Evolutionary conservation across 1,140 invertebrate genomes (phyloP).

Genomic region (Stegodyphus mimosarum): DNA sequence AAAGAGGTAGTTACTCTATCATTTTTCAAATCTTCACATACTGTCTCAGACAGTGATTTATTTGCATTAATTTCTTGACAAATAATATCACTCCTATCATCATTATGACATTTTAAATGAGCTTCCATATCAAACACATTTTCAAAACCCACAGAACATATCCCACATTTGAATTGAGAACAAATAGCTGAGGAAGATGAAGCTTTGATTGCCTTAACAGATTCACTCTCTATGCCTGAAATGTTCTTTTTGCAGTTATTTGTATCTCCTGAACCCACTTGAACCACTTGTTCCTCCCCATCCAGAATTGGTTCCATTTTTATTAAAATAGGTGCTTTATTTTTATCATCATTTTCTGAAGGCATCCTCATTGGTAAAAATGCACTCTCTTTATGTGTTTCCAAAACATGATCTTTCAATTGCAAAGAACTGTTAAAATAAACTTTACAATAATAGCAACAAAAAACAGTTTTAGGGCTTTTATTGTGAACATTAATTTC

Average conservation of each 20-base stretch:
- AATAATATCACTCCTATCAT: too few relatives aligned
- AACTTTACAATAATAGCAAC: slow-evolving; percentile 55
- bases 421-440: slow-evolving; percentile 11
- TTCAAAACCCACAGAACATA: slow-evolving; percentile 23
- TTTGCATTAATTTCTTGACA: too few relatives aligned
- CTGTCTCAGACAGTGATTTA: too few relatives aligned
- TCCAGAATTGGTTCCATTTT: neutral
- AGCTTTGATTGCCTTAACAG: neutral
- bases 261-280: neutral
- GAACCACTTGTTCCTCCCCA: neutral
- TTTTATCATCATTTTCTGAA: too few relatives aligned
- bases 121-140: slow-evolving; percentile 28
- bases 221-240: neutral
- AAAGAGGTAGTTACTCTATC: neutral
- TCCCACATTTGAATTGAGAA: slow-evolving; percentile 30
- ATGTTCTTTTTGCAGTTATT: too few relatives aligned
- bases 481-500: slow-evolving; percentile 48
- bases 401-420: slow-evolving; percentile 50
- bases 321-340: too few relatives aligned
- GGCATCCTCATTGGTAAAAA: slow-evolving; percentile 20
- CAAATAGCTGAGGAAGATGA: neutral
- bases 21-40: too few relatives aligned
- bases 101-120: slow-evolving; percentile 12
- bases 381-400: slow-evolving; percentile 42
- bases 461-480: slow-evolving; percentile 38